phyloP scores from a whole-genome alignment of 2,888 invertebrate genomes.

The Nephrocerus scutellatus region DNA sequence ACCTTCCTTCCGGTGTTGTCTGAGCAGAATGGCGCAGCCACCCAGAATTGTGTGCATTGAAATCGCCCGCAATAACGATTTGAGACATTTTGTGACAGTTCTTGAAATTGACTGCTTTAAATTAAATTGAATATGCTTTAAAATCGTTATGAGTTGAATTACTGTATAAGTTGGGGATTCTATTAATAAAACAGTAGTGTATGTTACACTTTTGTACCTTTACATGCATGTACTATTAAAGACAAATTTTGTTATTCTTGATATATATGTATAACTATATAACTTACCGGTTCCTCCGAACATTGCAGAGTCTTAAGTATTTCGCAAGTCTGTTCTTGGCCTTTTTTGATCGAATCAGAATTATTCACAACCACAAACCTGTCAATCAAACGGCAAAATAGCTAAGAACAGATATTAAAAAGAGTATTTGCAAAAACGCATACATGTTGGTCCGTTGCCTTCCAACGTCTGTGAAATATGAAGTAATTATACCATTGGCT shows the following conservation, averaged over 20 bases:
- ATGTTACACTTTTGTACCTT: too few species aligned
- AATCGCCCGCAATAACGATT: too few species aligned
- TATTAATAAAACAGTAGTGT: too few species aligned
- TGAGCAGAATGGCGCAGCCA: too few species aligned
- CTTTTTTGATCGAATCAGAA: constrained; percentile 22
- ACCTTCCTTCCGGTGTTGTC: too few species aligned
- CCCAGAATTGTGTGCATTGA: too few species aligned
- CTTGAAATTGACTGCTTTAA: too few species aligned
- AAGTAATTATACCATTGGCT: constrained; percentile 44
- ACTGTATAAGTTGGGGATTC: too few species aligned
- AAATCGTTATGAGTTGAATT: too few species aligned
- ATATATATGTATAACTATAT: background rate
- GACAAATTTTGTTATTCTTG: background rate
- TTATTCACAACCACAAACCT: constrained; percentile 26
- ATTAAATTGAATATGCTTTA: too few species aligned
- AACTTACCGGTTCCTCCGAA: constrained; percentile 33
- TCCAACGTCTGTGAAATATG: constrained; percentile 52
- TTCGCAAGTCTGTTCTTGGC: constrained; percentile 20
- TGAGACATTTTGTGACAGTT: too few species aligned
- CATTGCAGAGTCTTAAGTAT: constrained; percentile 31
- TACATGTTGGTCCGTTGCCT: constrained; percentile 52
- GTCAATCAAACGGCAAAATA: background rate
- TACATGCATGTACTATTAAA: too few species aligned
- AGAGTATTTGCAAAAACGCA: constrained; percentile 25
- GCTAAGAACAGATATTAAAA: background rate